Evolutionary conservation across 1,140 invertebrate genomes (phyloP), one percentile per base, ranked within the genome.

Genomic region (Nymphalis io): DNA sequence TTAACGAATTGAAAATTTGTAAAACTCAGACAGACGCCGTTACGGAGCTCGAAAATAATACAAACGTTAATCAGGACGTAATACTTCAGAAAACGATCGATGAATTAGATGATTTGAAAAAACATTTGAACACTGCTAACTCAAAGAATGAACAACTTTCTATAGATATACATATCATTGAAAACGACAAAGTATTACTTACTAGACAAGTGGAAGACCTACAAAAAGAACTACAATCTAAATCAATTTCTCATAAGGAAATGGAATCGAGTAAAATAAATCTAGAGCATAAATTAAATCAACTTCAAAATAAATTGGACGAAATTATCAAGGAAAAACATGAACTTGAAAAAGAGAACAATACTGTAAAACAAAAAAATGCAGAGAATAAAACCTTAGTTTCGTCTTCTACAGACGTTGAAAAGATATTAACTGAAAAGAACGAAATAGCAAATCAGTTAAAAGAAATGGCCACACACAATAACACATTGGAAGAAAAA

Each of bases 151-250:
- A 92, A 70, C 85, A 92, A 73, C 68, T 86, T 2, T 82, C 81
- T 48, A 92, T 92, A 67, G 90, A 92, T 75, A 76, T 88, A 33
- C 86, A 85, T 68, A 91, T 92, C 38, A 64, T 88, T 21, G 89
- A 92, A 82, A 92, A 92, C 77, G 91, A 92, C 74, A 92, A 92
- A 80, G 83, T 92, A 10, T 77, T 92, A 51, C 73, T 92, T 16
- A 84, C 80, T 23, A 90, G 88, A 74, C 78, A 91, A 78, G 70
- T 92, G 21, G 83, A 86, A 68, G 89, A 92, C 42, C 70, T 92
- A 15, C 88, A 81, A 74, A 73, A 82, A 53, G 57, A 72, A 16
- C 63, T 88, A 60, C 68, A 79, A 60, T 59, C 78, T 46, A 83
- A 79, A 63, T 59, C 55, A 18, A 71, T 63, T 51, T 79, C 70